A percentile compares a stretch with the other conserved stretches of the same genome.
Evolutionary conservation across 2,113 vertebrate species (phyloP).

Genomic region (Dasyornis broadbenti): DNA sequence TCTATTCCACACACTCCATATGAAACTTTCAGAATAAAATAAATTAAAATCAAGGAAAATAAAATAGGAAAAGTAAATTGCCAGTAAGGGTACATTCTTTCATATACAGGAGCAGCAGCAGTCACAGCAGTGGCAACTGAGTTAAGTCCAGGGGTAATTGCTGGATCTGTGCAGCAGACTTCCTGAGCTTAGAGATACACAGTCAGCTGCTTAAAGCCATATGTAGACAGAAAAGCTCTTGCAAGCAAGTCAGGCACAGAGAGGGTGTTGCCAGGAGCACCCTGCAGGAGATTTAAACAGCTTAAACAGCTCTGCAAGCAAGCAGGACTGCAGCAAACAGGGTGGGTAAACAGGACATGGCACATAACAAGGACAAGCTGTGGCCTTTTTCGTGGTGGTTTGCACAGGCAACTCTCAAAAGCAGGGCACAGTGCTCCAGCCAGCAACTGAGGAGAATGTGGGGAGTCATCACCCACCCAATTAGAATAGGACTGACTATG

Average conservation of each 20-base stretch:
- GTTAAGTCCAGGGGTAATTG: neutral
- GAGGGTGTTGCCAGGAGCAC: neutral
- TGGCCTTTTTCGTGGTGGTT: neutral
- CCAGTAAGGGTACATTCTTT: neutral
- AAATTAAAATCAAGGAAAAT: accelerated
- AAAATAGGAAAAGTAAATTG: neutral
- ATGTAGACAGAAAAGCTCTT: neutral
- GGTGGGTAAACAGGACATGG: neutral
- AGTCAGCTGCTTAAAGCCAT: neutral
- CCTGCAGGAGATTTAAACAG: too few species aligned
- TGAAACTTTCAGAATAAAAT: neutral
- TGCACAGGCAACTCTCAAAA: accelerated
- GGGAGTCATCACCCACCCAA: too few species aligned
- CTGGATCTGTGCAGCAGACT: neutral
- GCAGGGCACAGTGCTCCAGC: neutral
- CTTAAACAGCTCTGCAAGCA: neutral
- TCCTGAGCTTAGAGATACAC: neutral
- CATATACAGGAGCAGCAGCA: neutral
- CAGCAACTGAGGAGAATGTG: neutral
- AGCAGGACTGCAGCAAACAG: accelerated
- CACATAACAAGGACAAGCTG: accelerated
- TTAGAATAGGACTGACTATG: neutral
- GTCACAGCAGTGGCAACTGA: neutral
- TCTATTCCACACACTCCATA: neutral
- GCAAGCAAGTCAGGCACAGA: too few species aligned